Base-by-base conservation (phyloP, 2,888 invertebrate species). In the Tinea semifulvella region DNA sequence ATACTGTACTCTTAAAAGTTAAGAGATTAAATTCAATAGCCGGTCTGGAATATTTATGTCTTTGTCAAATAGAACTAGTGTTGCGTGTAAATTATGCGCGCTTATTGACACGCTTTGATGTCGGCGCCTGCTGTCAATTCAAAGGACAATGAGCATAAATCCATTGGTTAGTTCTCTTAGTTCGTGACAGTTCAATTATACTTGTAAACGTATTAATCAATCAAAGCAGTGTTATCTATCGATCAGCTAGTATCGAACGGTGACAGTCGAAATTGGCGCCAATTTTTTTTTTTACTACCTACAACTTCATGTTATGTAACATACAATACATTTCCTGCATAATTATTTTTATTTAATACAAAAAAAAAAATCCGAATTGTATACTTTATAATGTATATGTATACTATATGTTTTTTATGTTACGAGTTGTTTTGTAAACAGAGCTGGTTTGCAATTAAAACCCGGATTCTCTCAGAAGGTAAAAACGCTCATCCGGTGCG, bases 131-230 rank as follows among this genome's bases (percentile, higher is more conserved):
- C 49, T 51, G 63, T 61, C 67, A 60, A 53, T 55, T 60, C 56
- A 59, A 62, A 56, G 55, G 58, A 59, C 63, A 55, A 52, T 52
- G 40, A 48, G 50, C 56, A 66, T 71, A 65, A 66, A 73, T 71
- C 65, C 55, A 54, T 55, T 56, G 49, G 48, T 59, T 56, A 52
- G 57, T 59, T 58, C 54, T 53, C 52, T 52, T 55, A 51, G 55
- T 54, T 67, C 68, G 67, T 72, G 75, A 72, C 66, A 68, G 57
- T 60, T 67, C 68, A 66, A 74, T 74, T 68, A 68, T 55, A 58
- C 56, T 55, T 55, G 57, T 61, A 59, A 68, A 68, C 62, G 18
- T 65, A 65, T 68, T 68, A 68, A 75, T 75, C 68, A 68, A 67
- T 68, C 64, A 60, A 40, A 22, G 19, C 22, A 22, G 4, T 38